phyloP scores from a whole-genome alignment of 1,140 invertebrate genomes.

The Ridgeia piscesae region DNA sequence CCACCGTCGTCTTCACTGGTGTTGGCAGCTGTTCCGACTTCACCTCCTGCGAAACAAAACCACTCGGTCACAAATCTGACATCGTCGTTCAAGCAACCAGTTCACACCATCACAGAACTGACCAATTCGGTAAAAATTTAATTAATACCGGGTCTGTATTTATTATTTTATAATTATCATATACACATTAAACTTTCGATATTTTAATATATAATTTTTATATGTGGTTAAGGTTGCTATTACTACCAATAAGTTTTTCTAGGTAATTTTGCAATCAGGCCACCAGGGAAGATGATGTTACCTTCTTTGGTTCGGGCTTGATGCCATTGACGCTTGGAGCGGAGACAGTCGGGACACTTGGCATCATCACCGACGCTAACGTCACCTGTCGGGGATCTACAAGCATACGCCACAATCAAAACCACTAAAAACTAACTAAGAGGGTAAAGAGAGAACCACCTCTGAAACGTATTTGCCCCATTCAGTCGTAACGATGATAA shows the following conservation, averaged over 20 bases:
- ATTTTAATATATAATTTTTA: too few relatives aligned
- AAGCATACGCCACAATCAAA: slow-evolving; percentile 16
- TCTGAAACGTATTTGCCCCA: too few relatives aligned
- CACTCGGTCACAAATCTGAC: background rate
- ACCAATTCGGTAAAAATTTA: too few relatives aligned
- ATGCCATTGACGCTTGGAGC: slow-evolving; percentile 38
- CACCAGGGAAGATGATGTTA: background rate
- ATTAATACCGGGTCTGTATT: too few relatives aligned
- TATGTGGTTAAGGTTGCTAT: too few relatives aligned
- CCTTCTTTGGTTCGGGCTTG: slow-evolving; percentile 38
- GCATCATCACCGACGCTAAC: slow-evolving; percentile 70
- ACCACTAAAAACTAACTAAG: too few relatives aligned
- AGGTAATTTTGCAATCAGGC: too few relatives aligned
- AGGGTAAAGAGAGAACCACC: too few relatives aligned
- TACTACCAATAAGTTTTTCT: too few relatives aligned
- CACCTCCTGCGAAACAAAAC: background rate
- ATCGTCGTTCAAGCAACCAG: background rate
- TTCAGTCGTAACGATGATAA: too few relatives aligned
- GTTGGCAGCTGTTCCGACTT: background rate
- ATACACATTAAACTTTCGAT: too few relatives aligned
- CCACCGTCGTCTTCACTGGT: background rate
- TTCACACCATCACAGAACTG: background rate
- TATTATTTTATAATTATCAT: too few relatives aligned
- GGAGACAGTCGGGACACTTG: slow-evolving; percentile 33
- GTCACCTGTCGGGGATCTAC: slow-evolving; percentile 69